These are phyloP conservation scores for Eupelmus urozonus DNA, from an alignment of 2,888 invertebrate genomes.

Conservation along the genomic window DNA sequence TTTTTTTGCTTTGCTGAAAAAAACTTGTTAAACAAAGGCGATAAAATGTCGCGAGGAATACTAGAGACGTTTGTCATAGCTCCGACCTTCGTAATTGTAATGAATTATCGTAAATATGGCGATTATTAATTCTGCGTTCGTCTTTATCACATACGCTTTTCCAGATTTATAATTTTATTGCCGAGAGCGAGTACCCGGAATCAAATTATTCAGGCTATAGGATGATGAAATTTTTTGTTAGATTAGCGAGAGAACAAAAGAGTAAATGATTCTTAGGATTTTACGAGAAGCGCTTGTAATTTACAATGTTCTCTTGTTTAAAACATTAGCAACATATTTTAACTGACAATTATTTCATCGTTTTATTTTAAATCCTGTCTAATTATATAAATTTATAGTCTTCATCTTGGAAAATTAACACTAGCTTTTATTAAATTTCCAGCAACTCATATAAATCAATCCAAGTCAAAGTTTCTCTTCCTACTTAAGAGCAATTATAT, in stretches of 20 bases:
- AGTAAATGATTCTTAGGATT: too few species aligned
- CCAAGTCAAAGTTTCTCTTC: too few species aligned
- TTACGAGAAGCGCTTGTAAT: too few species aligned
- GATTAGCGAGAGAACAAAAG: slow-evolving; percentile 15
- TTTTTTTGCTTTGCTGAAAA: not conserved
- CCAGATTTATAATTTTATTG: not conserved
- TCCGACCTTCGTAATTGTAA: slow-evolving; percentile 12
- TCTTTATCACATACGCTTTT: slow-evolving; percentile 1
- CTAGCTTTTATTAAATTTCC: too few species aligned
- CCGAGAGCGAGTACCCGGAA: not conserved
- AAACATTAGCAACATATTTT: too few species aligned
- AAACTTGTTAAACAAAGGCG: slow-evolving; percentile 6
- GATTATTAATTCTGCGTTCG: slow-evolving; percentile 39
- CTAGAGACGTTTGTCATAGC: slow-evolving; percentile 3
- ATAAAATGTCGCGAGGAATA: slow-evolving; percentile 4
- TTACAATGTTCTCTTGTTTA: not conserved
- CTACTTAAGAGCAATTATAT: too few species aligned
- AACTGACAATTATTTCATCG: too few species aligned
- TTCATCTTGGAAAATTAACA: too few species aligned
- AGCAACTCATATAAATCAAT: too few species aligned
- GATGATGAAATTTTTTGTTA: slow-evolving; percentile 27
- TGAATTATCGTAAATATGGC: slow-evolving; percentile 38
- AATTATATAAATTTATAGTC: too few species aligned
- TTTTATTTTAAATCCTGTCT: too few species aligned
- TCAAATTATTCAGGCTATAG: slow-evolving; percentile 1